Evolutionary conservation across 2,888 invertebrate genomes (phyloP), one percentile per base, ranked within the genome.

Genomic region (Flabesymbios commensalis): DNA sequence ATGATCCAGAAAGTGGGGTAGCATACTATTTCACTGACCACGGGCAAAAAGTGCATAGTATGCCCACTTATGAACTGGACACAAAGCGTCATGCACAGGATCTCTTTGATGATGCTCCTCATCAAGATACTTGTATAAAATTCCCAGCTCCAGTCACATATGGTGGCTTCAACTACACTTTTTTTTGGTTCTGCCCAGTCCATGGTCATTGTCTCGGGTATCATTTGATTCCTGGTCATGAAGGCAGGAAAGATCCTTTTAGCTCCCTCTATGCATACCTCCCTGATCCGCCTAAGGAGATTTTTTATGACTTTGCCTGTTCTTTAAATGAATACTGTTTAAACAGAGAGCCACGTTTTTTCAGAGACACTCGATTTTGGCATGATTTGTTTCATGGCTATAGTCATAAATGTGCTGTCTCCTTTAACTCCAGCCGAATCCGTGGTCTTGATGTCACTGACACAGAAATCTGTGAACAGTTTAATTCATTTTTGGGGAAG

Each of bases 151-250:
- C 53, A 17, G 53, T 53, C 4, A 14, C 36, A 7, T 7, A 39
- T 5, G 53, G 53, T 5, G 53, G 53, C 4, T 53, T 10, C 5
- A n/a, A 32, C 5, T 24, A 53, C 24, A 14, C 36, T 19, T 53
- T 53, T 53, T 53, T 53, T 17, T 53, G 53, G 53, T 53, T 53
- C 22, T 53, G 53, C 24, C 24, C 53, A 22, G 17, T 53, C n/a
- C 53, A 53, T 22, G 53, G 53, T 5, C 53, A 53, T 36, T 53
- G 36, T 24, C 36, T 36, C 24, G 53, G 53, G 5, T 53, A 19
- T 36, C 53, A 39, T 36, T 7, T 53, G 4, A 36, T 53, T 24
- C 32, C 4, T 39, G 39, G 39, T 19, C 36, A 32, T 17, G 53
- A 53, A 39, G 53, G 53, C 14, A 10, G 53, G 5, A 53, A 53